Base-by-base conservation (phyloP, 2,113 vertebrate genomes). In the Sterrhoptilus dennistouni region DNA sequence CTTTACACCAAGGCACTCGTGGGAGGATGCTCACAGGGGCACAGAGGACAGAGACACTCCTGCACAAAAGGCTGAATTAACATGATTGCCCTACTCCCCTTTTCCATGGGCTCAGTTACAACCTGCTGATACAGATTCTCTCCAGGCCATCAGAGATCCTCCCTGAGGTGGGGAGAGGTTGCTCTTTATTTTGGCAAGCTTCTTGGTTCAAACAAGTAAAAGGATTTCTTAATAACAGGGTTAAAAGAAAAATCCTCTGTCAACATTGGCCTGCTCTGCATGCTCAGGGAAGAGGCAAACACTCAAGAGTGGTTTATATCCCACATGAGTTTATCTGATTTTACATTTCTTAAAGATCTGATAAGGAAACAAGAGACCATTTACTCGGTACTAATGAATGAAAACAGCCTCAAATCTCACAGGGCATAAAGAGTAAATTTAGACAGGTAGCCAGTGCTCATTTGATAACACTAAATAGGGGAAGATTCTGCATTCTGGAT, bases 171-270 rank as follows among this genome's bases (percentile, higher is more conserved):
- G 33, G 54, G n/a, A 89, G 59, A 76, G 33, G 38, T 15, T 93
- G 56, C 54, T 90, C 54, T 91, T 91, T 90, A 61, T 52, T 88
- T 88, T 96, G 92, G 66, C 70, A 88, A 83, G 82, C 16, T 69
- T 71, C 69, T 42, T 91, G 94, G 74, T 38, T 78, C 83, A 70
- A 87, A 54, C 13, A 91, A 87, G 45, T 16, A 29, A 47, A 59
- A 72, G 54, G 42, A 57, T 66, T 66, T 54, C 66, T 89, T 47
- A 96, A 54, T 3, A 74, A 14, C 28, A 76, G 65, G 49, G 40
- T 87, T 72, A 85, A 79, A 50, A 24, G 21, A 87, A 79, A 50
- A 24, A 83, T 45, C 47, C 49, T 63, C 71, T 87, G n/a, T 65
- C 40, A 90, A 74, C 50, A 47, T 38, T 9, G 10, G 23, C 70